Percentiles rank a stretch among this genome's conserved stretches.
These are phyloP conservation scores for Naso thynnoides DNA, from an alignment of 2,797 vertebrate species.

Conservation along the genomic window DNA sequence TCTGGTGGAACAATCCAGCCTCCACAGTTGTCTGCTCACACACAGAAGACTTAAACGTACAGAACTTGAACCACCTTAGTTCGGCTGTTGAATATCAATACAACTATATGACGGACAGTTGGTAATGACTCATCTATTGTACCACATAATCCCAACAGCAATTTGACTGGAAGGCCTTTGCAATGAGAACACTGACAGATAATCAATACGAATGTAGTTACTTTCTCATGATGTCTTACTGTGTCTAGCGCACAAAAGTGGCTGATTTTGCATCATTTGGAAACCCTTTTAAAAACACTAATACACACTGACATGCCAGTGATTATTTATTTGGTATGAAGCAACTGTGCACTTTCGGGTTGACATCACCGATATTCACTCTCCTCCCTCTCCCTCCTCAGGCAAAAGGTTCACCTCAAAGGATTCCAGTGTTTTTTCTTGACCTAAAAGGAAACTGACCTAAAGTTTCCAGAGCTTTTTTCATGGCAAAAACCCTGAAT, in stretches of 20 bases:
- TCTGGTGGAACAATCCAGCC: conserved; percentile 40
- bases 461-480: conserved; percentile 26
- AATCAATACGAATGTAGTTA: conserved; percentile 49
- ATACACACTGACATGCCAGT: conserved; percentile 39
- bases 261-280: conserved; percentile 18
- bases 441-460: conserved; percentile 23
- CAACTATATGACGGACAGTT: conserved; percentile 33
- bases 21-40: conserved; percentile 31
- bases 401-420: conserved; percentile 13
- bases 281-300: conserved; percentile 30
- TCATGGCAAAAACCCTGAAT: conserved; percentile 61
- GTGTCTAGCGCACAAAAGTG: conserved; percentile 8
- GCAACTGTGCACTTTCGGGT: conserved; percentile 31
- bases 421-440: conserved; percentile 17
- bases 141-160: conserved; percentile 20
- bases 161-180: conserved; percentile 32
- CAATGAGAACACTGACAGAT: conserved; percentile 39
- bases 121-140: conserved; percentile 43
- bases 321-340: conserved; percentile 63
- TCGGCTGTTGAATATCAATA: conserved; percentile 32
- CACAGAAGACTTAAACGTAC: conserved; percentile 3
- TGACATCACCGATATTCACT: conserved; percentile 3
- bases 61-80: conserved; percentile 13
- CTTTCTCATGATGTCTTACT: conserved; percentile 11
- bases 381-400: background rate